A percentile compares a stretch with the other conserved stretches of the same genome.
These are phyloP conservation scores for Glandiceps talaboti DNA, from an alignment of 53 echinoderm and acorn worm species.

Conservation along the genomic window DNA sequence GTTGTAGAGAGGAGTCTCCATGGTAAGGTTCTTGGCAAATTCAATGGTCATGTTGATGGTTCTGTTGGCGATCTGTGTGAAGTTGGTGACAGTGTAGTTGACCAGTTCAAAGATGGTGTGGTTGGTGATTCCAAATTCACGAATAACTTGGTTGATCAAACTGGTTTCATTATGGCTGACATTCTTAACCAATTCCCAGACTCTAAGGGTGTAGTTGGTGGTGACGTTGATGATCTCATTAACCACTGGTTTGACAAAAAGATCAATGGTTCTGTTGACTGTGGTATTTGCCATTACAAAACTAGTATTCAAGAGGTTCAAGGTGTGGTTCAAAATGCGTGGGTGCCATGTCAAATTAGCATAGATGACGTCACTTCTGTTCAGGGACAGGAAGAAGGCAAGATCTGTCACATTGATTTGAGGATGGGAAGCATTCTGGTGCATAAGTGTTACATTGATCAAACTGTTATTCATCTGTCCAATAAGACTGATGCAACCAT, in stretches of 20 bases:
- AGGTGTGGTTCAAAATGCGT: conserved; percentile 29
- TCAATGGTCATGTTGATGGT: conserved; percentile 12
- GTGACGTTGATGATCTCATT: conserved; percentile 43
- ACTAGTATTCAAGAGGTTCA: conserved; percentile 10
- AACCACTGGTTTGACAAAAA: neutral
- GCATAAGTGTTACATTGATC: conserved; percentile 37
- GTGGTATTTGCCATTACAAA: neutral
- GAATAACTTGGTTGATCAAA: conserved; percentile 10
- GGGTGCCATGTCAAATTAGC: conserved; percentile 99
- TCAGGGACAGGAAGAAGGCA: conserved; percentile 60
- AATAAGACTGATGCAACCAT: conserved; percentile 29
- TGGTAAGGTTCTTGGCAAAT: conserved; percentile 7
- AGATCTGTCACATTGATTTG: conserved; percentile 44
- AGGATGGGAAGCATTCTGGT: conserved; percentile 12
- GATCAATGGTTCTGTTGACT: conserved; percentile 23
- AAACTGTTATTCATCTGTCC: conserved; percentile 26
- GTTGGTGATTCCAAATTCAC: conserved; percentile 5
- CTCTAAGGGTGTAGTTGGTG: conserved; percentile 27
- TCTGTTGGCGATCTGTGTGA: conserved; percentile 18
- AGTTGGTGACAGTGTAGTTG: conserved; percentile 12
- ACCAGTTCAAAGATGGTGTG: conserved; percentile 12
- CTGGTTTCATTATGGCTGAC: conserved; percentile 17
- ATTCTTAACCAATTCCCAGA: neutral
- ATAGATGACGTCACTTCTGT: conserved; percentile 83
- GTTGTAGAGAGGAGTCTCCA: conserved; percentile 22